Evolutionary conservation across 2,113 vertebrate genomes (phyloP).

Genomic region (Oreochromis niloticus): DNA sequence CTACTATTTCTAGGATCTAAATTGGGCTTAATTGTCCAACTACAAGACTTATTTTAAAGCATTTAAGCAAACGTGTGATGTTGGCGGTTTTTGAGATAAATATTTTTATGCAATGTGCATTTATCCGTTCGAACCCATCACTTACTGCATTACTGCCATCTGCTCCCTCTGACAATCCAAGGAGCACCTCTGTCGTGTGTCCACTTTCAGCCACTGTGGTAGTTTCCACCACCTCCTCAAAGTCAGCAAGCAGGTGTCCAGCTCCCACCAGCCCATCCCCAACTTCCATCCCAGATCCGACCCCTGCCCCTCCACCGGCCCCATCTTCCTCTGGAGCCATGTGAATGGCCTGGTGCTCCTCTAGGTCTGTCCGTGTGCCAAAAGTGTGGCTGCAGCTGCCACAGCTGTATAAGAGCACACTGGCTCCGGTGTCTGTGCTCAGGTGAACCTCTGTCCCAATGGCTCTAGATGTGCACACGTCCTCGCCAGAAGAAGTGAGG

Average conservation of each 20-base stretch:
- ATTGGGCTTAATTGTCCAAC: neutral
- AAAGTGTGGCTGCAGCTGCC: slow-evolving; percentile 78
- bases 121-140: neutral
- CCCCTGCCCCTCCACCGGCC: slow-evolving; percentile 4
- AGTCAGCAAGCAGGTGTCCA: slow-evolving; percentile 74
- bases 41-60: neutral
- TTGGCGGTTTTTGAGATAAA: neutral
- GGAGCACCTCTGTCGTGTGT: slow-evolving; percentile 67
- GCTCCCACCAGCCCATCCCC: slow-evolving; percentile 70
- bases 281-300: slow-evolving; percentile 53
- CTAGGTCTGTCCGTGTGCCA: slow-evolving; percentile 69
- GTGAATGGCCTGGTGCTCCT: slow-evolving; percentile 76
- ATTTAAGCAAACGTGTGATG: neutral
- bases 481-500: slow-evolving; percentile 46
- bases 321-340: slow-evolving; percentile 32
- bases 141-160: slow-evolving; percentile 56
- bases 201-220: slow-evolving; percentile 69
- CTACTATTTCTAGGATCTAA: neutral
- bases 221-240: slow-evolving; percentile 79
- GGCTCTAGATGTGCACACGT: slow-evolving; percentile 32
- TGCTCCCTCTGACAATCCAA: slow-evolving; percentile 52
- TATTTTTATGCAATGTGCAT: neutral
- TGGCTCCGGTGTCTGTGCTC: slow-evolving; percentile 69
- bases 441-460: slow-evolving; percentile 69
- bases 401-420: slow-evolving; percentile 76